Evolutionary conservation across 2,888 invertebrate genomes (phyloP), one percentile per base, ranked within the genome.

Genomic region (Melipona bicolor): DNA sequence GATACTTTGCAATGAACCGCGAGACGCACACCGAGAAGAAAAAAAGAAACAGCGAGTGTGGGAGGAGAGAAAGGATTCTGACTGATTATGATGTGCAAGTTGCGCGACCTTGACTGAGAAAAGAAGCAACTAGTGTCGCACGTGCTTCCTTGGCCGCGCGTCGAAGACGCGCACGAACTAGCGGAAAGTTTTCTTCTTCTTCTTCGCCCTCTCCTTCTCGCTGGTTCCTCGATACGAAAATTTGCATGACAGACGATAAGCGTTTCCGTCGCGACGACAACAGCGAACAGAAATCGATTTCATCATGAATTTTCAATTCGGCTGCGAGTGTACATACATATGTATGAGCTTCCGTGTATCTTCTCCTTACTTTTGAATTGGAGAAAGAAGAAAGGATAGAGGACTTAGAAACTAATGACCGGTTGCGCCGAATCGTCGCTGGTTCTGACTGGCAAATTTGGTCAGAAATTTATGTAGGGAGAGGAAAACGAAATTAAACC

Each of bases 91-190:
- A 56, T 36, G 73, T 72, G 68, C 27, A 79, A 85, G 79, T 76
- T 79, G 32, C 64, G 52, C 70, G 79, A 81, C 83, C 88, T 84
- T 86, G 84, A 81, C 72, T 72, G 43, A 24, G 59, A 75, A 73
- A 71, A 67, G 78, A 81, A 76, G 83, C 85, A 78, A 81, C 85
- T 87, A 81, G 87, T 85, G 85, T 69, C 75, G 73, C 81, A 59
- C 79, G 79, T 68, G 73, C 36, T 78, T 62, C 43, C 52, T 71
- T 61, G 9, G 19, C 17, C 68, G 36, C 49, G 36, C 62, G 43
- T 43, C 1, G 50, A 43, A 49, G 69, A 70, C 49, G 56, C n/a
- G 54, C 36, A 43, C 32, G 15, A 32, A 32, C 49, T 3, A 49
- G 59, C 21, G 68, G 59, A 68, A 67, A 76, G 43, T 76, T 76